A percentile compares a stretch with the other conserved stretches of the same genome.
Evolutionary conservation across 2,797 vertebrate species (phyloP).

Genomic region (Centropyge bicolor): DNA sequence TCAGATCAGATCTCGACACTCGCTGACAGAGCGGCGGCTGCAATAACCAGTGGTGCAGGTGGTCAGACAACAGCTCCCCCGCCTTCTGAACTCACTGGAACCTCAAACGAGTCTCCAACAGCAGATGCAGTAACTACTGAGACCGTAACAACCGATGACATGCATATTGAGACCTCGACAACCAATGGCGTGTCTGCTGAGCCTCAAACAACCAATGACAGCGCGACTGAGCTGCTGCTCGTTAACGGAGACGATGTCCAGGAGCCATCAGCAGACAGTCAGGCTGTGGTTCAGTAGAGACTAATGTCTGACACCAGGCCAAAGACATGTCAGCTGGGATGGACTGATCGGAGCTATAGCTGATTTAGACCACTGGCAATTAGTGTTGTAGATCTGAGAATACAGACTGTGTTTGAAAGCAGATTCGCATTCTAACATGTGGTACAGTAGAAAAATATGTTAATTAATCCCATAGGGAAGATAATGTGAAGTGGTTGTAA

Average conservation of each 20-base stretch:
- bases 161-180: background rate
- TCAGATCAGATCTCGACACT: constrained; percentile 8
- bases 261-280: constrained; percentile 16
- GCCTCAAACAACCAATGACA: constrained; percentile 15
- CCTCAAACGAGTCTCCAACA: background rate
- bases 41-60: background rate
- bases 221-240: background rate
- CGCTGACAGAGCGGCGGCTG: background rate
- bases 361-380: background rate
- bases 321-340: constrained; percentile 15
- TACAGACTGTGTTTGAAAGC: background rate
- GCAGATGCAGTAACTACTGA: background rate
- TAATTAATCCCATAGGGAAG: constrained; percentile 38
- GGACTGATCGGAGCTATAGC: background rate
- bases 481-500: constrained; percentile 50
- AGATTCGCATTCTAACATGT: constrained; percentile 18
- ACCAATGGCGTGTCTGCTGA: background rate
- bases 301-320: background rate
- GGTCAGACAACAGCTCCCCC: background rate
- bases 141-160: background rate
- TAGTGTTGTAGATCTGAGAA: background rate
- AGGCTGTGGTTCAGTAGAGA: constrained; percentile 31
- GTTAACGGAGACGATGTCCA: constrained; percentile 25
- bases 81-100: constrained; percentile 15
- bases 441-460: background rate